phyloP scores from a whole-genome alignment of 2,888 invertebrate species.

The Flexamia atlantica region DNA sequence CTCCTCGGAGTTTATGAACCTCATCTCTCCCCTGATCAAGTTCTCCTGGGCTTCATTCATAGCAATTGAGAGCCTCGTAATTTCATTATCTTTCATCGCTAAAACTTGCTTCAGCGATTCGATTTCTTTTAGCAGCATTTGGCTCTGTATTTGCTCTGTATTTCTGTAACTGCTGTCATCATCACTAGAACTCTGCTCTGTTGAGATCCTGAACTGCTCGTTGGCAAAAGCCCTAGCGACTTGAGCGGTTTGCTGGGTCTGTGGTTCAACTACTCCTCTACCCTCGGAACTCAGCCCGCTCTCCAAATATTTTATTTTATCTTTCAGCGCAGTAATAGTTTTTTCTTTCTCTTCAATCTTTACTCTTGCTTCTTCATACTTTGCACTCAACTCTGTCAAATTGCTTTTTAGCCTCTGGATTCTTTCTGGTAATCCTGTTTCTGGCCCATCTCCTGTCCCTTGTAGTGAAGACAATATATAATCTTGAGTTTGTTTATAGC shows the following conservation, averaged over 20 bases:
- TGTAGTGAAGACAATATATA: conserved; percentile 23
- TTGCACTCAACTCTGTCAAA: conserved; percentile 26
- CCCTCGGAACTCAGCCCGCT: background rate
- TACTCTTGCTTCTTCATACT: conserved; percentile 33
- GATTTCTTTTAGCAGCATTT: conserved; percentile 48
- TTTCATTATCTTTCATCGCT: conserved; percentile 56
- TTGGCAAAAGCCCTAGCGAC: conserved; percentile 1
- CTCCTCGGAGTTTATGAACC: conserved; percentile 61
- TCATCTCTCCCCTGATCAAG: conserved; percentile 58
- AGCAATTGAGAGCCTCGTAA: conserved; percentile 54
- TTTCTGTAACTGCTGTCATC: conserved; percentile 51
- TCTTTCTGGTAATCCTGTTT: background rate
- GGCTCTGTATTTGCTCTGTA: conserved; percentile 18
- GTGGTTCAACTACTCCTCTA: background rate
- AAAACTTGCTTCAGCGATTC: conserved; percentile 46
- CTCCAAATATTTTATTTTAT: conserved; percentile 23
- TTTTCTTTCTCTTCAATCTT: conserved; percentile 43
- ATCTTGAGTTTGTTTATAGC: conserved; percentile 17
- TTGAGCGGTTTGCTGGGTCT: background rate
- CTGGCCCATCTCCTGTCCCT: conserved; percentile 16
- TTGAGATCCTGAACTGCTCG: conserved; percentile 45
- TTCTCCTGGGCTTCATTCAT: conserved; percentile 65
- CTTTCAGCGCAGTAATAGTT: background rate
- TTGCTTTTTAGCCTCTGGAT: background rate
- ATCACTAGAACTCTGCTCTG: conserved; percentile 54